Evolutionary conservation across 2,113 vertebrate genomes (phyloP).

Genomic region (Cavia porcellus): DNA sequence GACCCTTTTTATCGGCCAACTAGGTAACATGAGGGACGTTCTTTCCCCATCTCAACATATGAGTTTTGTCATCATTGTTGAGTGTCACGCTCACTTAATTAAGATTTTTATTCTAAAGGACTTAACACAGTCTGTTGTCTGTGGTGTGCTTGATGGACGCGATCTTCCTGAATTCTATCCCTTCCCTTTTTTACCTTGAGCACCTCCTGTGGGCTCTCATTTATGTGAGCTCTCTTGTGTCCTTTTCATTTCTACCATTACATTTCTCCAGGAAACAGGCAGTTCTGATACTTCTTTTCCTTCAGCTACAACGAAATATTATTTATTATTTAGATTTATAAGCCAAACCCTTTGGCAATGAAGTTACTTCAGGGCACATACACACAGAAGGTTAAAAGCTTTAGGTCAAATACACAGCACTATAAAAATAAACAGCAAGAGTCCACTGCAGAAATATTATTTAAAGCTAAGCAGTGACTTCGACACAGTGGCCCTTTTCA

Average conservation of each 20-base stretch:
- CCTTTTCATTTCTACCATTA: neutral
- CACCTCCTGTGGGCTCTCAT: accelerated
- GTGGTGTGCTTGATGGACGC: neutral
- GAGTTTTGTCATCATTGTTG: no score
- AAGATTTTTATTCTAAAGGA: neutral
- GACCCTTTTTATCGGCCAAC: accelerated
- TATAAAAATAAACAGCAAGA: conserved; percentile 81
- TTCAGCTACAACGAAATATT: conserved; percentile 62
- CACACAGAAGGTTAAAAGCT: conserved; percentile 81
- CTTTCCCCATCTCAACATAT: neutral
- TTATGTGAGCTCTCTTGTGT: neutral
- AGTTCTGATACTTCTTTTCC: conserved; percentile 52
- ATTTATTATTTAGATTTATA: conserved; percentile 82
- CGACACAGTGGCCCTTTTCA: conserved; percentile 77
- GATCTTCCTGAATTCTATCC: neutral
- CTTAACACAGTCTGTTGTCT: neutral
- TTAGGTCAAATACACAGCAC: conserved; percentile 82
- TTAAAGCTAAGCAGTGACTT: conserved; percentile 71
- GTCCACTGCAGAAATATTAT: conserved; percentile 82
- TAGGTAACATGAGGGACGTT: neutral
- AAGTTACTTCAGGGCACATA: conserved; percentile 76
- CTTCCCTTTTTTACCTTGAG: neutral
- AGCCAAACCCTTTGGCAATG: conserved; percentile 77
- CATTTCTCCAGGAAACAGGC: conserved; percentile 70
- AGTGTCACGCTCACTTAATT: accelerated